Evolutionary conservation across 37 sponge, comb jelly and placozoan genomes (phyloP), one percentile per base, ranked within the genome.

Genomic region (Geodia barretti): DNA sequence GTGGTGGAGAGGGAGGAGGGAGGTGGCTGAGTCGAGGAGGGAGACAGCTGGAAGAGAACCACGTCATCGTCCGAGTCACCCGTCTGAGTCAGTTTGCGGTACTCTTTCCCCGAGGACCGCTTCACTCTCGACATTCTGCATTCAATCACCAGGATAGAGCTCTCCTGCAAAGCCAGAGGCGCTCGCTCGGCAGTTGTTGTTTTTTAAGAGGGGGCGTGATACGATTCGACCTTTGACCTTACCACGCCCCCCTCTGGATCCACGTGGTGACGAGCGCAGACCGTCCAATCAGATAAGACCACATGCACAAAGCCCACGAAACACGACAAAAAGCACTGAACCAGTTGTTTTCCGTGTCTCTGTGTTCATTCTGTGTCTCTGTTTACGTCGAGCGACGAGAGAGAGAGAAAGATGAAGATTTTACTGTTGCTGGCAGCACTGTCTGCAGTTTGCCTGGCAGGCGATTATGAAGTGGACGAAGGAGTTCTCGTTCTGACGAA

Each of bases 401-500:
- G 8, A 28, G 2, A 3, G 62, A 39, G 4, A 4, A 83, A 64
- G 31, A 83, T 88, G 84, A 65, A 73, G 24, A 37, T 40, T 14
- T 8, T 47, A 19, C 4, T 82, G 0, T 30, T 77, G 25, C 34
- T 83, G 19, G 34, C 83, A 0, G 81, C 85, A 62, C 61, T 92
- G 77, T 58, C 47, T 14, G 65, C 29, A 68, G 37, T 76, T 23
- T 74, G 61, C 26, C 39, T 65, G 24, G 91, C 88, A 23, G 74
- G 14, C 1, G 73, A 84, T 26, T 76, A 83, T 28, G 83, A 85
- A 31, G 86, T 78, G 19, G 97, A 98, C 28, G 91, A 96, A 20
- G 65, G 67, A 29, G 97, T 99, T 31, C 74, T 99, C 31, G 94
- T 99, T 7, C 76, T 96, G 60, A 91, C 92, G 8, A 80, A 82